These are phyloP conservation scores for Salminus brasiliensis DNA, from an alignment of 2,113 vertebrate genomes.

Conservation along the genomic window DNA sequence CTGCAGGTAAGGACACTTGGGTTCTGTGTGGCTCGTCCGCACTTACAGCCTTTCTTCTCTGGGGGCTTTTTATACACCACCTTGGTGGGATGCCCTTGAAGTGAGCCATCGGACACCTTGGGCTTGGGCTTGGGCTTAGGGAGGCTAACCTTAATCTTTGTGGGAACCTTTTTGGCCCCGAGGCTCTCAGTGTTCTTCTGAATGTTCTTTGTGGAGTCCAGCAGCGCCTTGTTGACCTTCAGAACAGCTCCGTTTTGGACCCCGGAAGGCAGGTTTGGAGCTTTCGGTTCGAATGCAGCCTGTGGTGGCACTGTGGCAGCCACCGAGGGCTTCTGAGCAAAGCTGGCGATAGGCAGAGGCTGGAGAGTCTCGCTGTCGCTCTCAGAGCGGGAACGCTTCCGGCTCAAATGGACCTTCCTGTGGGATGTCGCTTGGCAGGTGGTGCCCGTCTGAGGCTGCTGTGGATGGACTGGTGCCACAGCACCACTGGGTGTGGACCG, in stretches of 20 bases:
- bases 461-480: conserved; percentile 72
- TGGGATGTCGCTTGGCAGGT: conserved; percentile 81
- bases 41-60: conserved; percentile 98
- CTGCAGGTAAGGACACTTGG: conserved; percentile 98
- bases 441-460: conserved; percentile 75
- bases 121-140: conserved; percentile 89
- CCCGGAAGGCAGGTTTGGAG: conserved; percentile 80
- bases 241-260: conserved; percentile 84
- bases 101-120: conserved; percentile 84
- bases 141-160: conserved; percentile 88
- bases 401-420: conserved; percentile 85
- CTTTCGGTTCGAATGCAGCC: conserved; percentile 80
- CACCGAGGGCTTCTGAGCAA: conserved; percentile 86
- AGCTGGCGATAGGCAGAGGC: conserved; percentile 91
- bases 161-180: conserved; percentile 88
- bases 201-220: conserved; percentile 86
- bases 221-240: conserved; percentile 87
- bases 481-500: conserved; percentile 78
- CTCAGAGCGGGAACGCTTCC: conserved; percentile 93
- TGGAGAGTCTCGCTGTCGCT: conserved; percentile 95
- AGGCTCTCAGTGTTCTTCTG: conserved; percentile 85
- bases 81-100: conserved; percentile 86
- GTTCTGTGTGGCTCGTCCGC: conserved; percentile 98
- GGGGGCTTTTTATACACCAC: conserved; percentile 95
- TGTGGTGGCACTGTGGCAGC: conserved; percentile 82